phyloP scores from a whole-genome alignment of 2,797 vertebrate genomes.

The Molossus molossus region DNA sequence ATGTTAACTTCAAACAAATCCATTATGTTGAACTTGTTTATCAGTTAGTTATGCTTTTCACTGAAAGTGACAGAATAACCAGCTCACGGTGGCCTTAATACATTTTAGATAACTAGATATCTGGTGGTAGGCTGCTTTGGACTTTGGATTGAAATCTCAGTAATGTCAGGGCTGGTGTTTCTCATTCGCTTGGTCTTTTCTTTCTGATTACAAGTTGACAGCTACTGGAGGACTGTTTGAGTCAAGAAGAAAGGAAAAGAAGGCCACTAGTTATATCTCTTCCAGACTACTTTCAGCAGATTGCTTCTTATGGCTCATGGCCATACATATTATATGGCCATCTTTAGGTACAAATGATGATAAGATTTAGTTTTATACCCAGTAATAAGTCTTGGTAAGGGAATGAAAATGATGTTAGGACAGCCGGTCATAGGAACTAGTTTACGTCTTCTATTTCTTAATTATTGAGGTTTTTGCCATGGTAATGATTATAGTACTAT shows the following conservation, averaged over 20 bases:
- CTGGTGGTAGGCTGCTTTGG: neutral
- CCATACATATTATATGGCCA: neutral
- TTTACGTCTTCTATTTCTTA: conserved; percentile 16
- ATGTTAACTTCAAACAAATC: neutral
- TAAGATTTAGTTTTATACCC: neutral
- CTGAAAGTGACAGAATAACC: neutral
- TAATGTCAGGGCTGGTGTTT: neutral
- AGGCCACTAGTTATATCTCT: neutral
- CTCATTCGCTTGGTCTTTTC: neutral
- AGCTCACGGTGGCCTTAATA: neutral
- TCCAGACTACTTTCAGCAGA: neutral
- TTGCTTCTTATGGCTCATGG: neutral
- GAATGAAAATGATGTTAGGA: neutral
- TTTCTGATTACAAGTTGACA: neutral
- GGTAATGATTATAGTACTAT: neutral
- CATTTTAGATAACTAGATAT: conserved; percentile 4
- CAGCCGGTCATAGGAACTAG: neutral
- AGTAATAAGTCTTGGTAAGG: neutral
- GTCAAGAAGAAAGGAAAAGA: neutral
- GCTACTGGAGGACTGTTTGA: neutral
- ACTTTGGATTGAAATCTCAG: neutral
- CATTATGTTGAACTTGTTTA: neutral
- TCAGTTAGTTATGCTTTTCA: neutral
- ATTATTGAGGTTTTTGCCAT: neutral
- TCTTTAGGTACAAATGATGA: neutral